phyloP scores from a whole-genome alignment of 2,113 vertebrate species.

The Ondatra zibethicus region DNA sequence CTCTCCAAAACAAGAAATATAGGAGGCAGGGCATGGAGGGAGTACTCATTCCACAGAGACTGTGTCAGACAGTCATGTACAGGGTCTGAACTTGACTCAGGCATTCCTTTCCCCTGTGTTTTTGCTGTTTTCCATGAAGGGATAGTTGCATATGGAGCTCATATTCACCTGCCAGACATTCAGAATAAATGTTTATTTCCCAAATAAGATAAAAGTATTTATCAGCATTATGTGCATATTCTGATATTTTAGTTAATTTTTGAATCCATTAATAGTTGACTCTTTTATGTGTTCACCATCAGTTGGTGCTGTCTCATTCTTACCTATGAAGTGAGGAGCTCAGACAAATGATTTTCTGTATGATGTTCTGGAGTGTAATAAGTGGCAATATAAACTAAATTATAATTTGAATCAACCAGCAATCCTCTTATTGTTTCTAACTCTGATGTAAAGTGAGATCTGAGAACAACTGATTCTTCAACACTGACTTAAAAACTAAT shows the following conservation, averaged over 20 bases:
- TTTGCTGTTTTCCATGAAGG: background rate
- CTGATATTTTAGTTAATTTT: background rate
- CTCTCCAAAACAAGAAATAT: background rate
- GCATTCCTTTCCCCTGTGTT: background rate
- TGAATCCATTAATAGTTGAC: background rate
- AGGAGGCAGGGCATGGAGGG: background rate
- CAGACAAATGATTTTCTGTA: background rate
- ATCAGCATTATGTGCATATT: background rate
- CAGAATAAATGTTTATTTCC: slow-evolving; percentile 6
- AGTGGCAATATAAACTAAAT: background rate
- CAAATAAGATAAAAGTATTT: background rate
- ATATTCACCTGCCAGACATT: background rate
- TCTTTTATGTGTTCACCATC: background rate
- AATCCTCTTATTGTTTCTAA: background rate
- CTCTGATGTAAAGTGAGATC: slow-evolving; percentile 38
- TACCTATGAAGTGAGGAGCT: background rate
- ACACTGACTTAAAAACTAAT: background rate
- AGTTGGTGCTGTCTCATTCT: background rate
- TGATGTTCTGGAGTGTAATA: background rate
- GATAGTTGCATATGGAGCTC: slow-evolving; percentile 13
- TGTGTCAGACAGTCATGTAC: background rate
- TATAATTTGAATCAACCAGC: slow-evolving; percentile 4
- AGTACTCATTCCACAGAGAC: background rate
- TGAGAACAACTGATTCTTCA: slow-evolving; percentile 24
- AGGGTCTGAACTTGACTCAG: background rate